phyloP scores from a whole-genome alignment of 1,140 invertebrate species.

The Anoplolepis gracilipes region DNA sequence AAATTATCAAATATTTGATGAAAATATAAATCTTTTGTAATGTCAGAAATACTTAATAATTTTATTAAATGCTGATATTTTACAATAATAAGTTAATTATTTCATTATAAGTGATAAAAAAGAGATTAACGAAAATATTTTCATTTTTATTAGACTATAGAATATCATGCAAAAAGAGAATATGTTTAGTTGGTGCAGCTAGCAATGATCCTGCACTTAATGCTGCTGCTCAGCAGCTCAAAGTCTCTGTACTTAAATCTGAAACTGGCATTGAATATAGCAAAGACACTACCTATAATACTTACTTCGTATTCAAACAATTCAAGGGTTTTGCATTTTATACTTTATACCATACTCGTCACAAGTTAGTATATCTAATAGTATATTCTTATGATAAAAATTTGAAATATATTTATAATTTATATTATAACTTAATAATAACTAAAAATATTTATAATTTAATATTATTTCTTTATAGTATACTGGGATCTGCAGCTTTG shows the following conservation, averaged over 20 bases:
- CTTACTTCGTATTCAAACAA: constrained; percentile 90
- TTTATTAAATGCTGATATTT: background rate
- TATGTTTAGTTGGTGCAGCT: constrained; percentile 88
- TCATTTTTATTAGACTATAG: constrained; percentile 74
- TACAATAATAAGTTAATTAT: background rate
- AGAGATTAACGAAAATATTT: constrained; percentile 21
- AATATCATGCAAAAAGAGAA: constrained; percentile 86
- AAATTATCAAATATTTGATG: too few relatives aligned
- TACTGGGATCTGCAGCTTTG: constrained; percentile 92
- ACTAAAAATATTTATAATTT: constrained; percentile 33
- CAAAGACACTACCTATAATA: constrained; percentile 87
- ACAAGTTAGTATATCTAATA: constrained; percentile 83
- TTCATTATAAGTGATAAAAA: background rate
- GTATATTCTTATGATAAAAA: background rate
- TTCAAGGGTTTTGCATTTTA: constrained; percentile 90
- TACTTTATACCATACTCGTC: constrained; percentile 88
- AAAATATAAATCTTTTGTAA: too few relatives aligned
- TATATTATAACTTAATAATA: too few relatives aligned
- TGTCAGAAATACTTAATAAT: background rate
- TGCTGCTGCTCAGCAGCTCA: constrained; percentile 88
- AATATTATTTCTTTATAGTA: constrained; percentile 85
- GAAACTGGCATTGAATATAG: constrained; percentile 87
- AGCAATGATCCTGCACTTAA: constrained; percentile 86
- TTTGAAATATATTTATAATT: too few relatives aligned
- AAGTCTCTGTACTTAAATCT: constrained; percentile 88